These are phyloP conservation scores for Pangasius macronema DNA, from an alignment of 2,797 vertebrate genomes.

Conservation along the genomic window DNA sequence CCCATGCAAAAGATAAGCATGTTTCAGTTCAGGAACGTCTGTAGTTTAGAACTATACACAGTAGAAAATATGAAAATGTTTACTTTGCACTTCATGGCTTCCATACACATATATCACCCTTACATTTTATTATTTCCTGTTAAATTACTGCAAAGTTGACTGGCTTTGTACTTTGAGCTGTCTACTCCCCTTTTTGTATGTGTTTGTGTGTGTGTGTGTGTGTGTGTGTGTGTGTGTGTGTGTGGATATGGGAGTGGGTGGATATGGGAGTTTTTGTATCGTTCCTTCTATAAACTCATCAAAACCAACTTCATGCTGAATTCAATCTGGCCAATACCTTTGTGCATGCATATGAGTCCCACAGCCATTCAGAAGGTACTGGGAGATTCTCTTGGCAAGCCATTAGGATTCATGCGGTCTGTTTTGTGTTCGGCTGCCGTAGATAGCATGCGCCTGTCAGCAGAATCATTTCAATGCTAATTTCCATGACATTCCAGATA, in stretches of 20 bases:
- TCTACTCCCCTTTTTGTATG: neutral
- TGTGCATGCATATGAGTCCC: constrained; percentile 47
- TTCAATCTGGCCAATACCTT: constrained; percentile 29
- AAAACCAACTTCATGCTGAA: constrained; percentile 45
- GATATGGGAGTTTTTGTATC: constrained; percentile 25
- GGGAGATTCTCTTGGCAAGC: constrained; percentile 51
- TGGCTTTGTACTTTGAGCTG: neutral
- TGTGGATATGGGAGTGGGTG: no score
- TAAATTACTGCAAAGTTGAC: neutral
- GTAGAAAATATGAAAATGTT: neutral
- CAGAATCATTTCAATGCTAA: constrained; percentile 62
- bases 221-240: neutral
- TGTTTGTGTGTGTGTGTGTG: constrained; percentile 1
- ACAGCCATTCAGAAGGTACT: constrained; percentile 43
- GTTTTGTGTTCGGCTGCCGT: constrained; percentile 48
- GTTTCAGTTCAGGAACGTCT: neutral
- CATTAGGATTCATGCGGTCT: constrained; percentile 55
- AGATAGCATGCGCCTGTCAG: constrained; percentile 56
- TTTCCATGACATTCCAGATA: constrained; percentile 56
- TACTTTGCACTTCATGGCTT: neutral
- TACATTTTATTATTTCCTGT: neutral
- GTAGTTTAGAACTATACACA: neutral
- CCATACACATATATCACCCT: neutral
- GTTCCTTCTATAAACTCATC: constrained; percentile 43
- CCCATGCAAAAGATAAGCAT: neutral